Percentiles rank a stretch among this genome's conserved stretches.
These are phyloP conservation scores for Drosophila bunnanda DNA, from an alignment of 2,888 invertebrate genomes.

Conservation along the genomic window DNA sequence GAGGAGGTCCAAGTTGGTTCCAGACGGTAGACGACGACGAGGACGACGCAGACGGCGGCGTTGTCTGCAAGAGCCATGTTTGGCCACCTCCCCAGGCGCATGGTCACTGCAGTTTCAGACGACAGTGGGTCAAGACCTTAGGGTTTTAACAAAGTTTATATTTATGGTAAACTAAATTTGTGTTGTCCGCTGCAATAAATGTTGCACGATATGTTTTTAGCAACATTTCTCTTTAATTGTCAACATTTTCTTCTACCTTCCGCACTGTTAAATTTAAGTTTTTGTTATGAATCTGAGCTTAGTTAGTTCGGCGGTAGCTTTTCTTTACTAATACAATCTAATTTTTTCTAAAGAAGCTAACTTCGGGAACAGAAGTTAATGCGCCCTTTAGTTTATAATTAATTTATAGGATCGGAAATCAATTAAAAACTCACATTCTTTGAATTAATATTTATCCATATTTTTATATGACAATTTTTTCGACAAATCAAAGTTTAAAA, in stretches of 20 bases:
- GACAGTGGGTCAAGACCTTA: slow-evolving; percentile 57
- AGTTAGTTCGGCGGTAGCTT: too few relatives aligned
- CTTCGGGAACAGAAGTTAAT: too few relatives aligned
- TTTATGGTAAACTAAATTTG: neutral
- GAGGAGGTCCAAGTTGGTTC: slow-evolving; percentile 13
- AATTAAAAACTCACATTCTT: too few relatives aligned
- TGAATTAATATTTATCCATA: too few relatives aligned
- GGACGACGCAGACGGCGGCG: slow-evolving; percentile 16
- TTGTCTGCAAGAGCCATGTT: slow-evolving; percentile 58
- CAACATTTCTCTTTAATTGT: neutral
- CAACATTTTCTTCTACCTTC: neutral
- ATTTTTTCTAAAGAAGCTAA: too few relatives aligned
- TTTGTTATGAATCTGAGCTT: neutral
- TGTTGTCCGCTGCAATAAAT: neutral
- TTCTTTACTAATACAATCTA: too few relatives aligned
- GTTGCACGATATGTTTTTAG: neutral
- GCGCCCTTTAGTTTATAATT: too few relatives aligned
- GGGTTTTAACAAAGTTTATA: neutral
- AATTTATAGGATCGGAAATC: too few relatives aligned
- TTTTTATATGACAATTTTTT: too few relatives aligned
- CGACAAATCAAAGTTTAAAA: too few relatives aligned
- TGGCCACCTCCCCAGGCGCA: slow-evolving; percentile 65
- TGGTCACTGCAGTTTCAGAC: slow-evolving; percentile 53
- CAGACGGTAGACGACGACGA: slow-evolving; percentile 36
- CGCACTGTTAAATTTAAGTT: neutral